Base-by-base conservation (phyloP, 2,797 vertebrate genomes). In the Sarcoramphus papa region DNA sequence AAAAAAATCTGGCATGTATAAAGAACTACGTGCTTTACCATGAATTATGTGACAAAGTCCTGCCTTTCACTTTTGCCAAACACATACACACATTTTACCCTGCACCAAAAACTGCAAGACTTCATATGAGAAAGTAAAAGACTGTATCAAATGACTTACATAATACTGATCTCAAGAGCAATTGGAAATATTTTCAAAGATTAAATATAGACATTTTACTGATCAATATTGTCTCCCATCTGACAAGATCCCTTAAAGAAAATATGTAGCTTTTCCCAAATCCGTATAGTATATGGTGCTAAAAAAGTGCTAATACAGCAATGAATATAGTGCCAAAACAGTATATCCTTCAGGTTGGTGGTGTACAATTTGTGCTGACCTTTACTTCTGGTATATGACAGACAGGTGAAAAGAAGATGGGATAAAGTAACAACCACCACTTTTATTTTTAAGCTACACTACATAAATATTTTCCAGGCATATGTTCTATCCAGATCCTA, bases 381-480 rank as follows among this genome's bases (percentile, higher is more conserved):
- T 82, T 65, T 81, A 69, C 18, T 63, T 87, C n/a, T 45, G 25
- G 15, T 40, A 25, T 48, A 40, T 10, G 80, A 68, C 41, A 89
- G 9, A 57, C 0, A 12, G 28, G 24, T 67, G 63, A 89, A 93
- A 75, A 81, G 53, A 87, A 56, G 12, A 22, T 20, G 17, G 70
- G 41, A 41, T 76, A 45, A 79, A 79, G 25, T 67, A 85, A 81
- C 45, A 82, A 53, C 5, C 35, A 77, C 7, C n/a, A 56, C 51
- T 60, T 84, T 45, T 56, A 88, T 88, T 95, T 94, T 94, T 95
- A 82, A 87, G 41, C 30, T 87, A 60, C 7, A 35, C 51, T 27
- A 63, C 41, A 53, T 60, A 92, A 90, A 88, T 81, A 93, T 93
- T 95, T 92, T 78, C 41, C 37, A 56, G 76, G n/a, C 85, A 86